phyloP scores from a whole-genome alignment of 2,113 vertebrate genomes.

The Oenanthe oenanthe region DNA sequence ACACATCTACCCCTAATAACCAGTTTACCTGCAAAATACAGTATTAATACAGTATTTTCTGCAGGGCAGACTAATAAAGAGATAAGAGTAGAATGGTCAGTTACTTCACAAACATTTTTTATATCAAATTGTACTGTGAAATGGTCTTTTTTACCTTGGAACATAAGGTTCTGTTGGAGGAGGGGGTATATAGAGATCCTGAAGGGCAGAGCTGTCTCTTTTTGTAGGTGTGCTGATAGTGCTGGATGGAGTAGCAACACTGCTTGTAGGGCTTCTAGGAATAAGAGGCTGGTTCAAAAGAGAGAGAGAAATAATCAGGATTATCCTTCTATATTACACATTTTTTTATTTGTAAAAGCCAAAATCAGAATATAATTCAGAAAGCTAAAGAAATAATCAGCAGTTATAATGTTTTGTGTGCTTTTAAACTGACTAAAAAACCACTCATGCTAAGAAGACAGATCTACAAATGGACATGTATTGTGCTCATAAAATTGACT shows the following conservation, averaged over 20 bases:
- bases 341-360: not conserved
- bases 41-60: not conserved
- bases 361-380: not conserved
- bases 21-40: not conserved
- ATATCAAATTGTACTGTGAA: not conserved
- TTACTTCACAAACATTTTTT: not conserved
- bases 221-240: constrained; percentile 97
- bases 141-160: constrained; percentile 84
- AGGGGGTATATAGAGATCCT: constrained; percentile 96
- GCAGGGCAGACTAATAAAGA: not conserved
- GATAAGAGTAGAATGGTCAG: not conserved
- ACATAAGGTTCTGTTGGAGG: constrained; percentile 93
- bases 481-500: not conserved
- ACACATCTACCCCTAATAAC: not conserved
- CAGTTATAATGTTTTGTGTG: not conserved
- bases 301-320: constrained; percentile 68
- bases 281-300: constrained; percentile 90
- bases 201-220: constrained; percentile 94
- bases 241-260: constrained; percentile 93
- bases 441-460: not conserved
- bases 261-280: constrained; percentile 95
- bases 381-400: not conserved
- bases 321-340: not conserved
- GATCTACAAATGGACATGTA: not conserved
- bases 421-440: not conserved